Base-by-base conservation (phyloP, 2,113 vertebrate species). In the Athene cunicularia region DNA sequence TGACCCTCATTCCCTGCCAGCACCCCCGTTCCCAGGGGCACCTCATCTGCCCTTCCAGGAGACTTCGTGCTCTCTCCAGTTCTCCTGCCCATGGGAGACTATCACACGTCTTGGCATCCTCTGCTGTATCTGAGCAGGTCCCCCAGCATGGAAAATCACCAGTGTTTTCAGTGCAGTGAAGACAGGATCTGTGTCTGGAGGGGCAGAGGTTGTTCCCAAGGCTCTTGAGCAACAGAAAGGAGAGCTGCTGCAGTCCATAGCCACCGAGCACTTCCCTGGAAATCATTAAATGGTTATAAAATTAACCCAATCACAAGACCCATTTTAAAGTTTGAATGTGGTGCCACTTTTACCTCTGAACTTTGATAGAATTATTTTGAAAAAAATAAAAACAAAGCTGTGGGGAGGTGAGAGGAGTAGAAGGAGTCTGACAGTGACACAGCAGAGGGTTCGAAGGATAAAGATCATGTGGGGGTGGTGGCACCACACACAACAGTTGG, bases 241-340 rank as follows among this genome's bases (percentile, higher is more conserved):
- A 49, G 83, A 86, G 72, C 85, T 70, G 66, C 72, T 79, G 75
- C 43, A 66, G 79, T 37, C 75, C 86, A 84, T 59, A 93, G 73
- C 68, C 52, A 14, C 41, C 1, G 1, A 71, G 47, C 19, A 1
- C 80, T 93, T 92, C 22, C 86, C 91, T 97, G 92, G 96, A 96
- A 97, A 97, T 98, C 92, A 97, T 96, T 97, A 95, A 76, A 80
- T 94, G 91, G 98, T 95, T 98, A 93, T 94, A 98, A 98, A 98
- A 98, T 97, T 98, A 98, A 98, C 97, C 67, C 17, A 79, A 96
- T 98, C 97, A 98, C 95, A 75, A 52, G 94, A 97, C 96, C 41
- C 15, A 13, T 56, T 76, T 87, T 72, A 77, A 92, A 67, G 68
- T 91, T 94, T 2, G 7, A 32, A 3, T 70, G 59, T 70, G 87